Percentiles rank a stretch among this genome's conserved stretches.
These are phyloP conservation scores for Neomorphus geoffroyi DNA, from an alignment of 2,797 vertebrate genomes.

Conservation along the genomic window DNA sequence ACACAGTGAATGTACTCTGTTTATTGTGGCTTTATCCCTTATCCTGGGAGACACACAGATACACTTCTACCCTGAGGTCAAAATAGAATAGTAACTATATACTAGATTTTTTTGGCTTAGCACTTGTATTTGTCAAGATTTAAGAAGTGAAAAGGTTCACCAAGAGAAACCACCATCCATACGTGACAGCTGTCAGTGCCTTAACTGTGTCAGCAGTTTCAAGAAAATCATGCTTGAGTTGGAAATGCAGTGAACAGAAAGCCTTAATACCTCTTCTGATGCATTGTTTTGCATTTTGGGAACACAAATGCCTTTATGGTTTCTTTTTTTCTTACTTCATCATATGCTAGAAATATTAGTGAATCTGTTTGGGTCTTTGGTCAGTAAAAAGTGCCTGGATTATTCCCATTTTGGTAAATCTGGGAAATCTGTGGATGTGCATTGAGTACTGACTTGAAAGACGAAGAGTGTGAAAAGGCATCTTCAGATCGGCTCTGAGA, in stretches of 20 bases:
- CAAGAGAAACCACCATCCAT: not conserved
- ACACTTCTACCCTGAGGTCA: not conserved
- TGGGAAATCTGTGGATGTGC: not conserved
- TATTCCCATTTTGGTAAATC: not conserved
- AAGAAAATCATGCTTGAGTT: not conserved
- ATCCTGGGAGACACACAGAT: fast-evolving
- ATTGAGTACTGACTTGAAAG: not conserved
- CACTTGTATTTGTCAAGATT: not conserved
- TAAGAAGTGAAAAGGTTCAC: not conserved
- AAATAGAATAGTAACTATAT: not conserved
- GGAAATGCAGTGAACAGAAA: not conserved
- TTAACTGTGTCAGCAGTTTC: not conserved
- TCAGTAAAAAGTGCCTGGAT: not conserved
- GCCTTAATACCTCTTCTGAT: not conserved
- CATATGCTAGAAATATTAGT: not conserved
- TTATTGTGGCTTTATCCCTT: not conserved
- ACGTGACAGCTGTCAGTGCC: not conserved
- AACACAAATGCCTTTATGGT: not conserved
- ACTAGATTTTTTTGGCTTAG: not conserved
- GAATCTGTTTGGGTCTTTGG: not conserved
- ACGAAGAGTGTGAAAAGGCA: not conserved
- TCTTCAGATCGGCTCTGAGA: not conserved
- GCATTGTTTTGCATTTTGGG: not conserved
- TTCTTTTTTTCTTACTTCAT: not conserved
- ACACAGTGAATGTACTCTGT: not conserved